phyloP scores from a whole-genome alignment of 2,888 invertebrate genomes.

The Magallana nippona region DNA sequence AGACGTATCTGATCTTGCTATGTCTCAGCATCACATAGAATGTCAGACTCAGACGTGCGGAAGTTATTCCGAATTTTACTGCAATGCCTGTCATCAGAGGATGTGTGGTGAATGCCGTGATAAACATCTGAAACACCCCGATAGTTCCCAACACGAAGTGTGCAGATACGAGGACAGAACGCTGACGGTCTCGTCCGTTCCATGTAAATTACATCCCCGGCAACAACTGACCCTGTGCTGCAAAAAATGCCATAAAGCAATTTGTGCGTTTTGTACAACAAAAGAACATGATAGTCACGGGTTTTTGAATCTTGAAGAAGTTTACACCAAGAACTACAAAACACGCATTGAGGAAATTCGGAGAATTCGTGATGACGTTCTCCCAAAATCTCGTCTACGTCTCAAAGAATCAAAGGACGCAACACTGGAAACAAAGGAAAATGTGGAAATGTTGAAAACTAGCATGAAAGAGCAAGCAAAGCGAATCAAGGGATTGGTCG shows the following conservation, averaged over 20 bases:
- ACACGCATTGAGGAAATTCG: background rate
- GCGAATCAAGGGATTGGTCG: background rate
- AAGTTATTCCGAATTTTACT: too few species aligned
- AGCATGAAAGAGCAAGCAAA: background rate
- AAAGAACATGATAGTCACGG: background rate
- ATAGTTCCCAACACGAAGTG: too few species aligned
- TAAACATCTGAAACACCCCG: too few species aligned
- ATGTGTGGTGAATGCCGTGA: too few species aligned
- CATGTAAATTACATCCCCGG: background rate
- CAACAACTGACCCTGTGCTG: background rate
- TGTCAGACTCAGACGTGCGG: too few species aligned
- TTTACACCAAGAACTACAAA: background rate
- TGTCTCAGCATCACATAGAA: too few species aligned
- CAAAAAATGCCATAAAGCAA: background rate
- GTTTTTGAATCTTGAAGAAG: background rate
- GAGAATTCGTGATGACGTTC: conserved; percentile 4
- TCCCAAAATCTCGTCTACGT: background rate
- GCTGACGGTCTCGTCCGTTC: background rate
- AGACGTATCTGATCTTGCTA: too few species aligned
- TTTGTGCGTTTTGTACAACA: background rate
- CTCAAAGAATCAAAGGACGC: background rate
- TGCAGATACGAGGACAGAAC: background rate
- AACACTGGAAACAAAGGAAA: background rate
- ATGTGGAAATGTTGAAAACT: background rate
- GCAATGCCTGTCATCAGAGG: too few species aligned